These are phyloP conservation scores for Cydia amplana DNA, from an alignment of 1,140 invertebrate species.

Conservation along the genomic window DNA sequence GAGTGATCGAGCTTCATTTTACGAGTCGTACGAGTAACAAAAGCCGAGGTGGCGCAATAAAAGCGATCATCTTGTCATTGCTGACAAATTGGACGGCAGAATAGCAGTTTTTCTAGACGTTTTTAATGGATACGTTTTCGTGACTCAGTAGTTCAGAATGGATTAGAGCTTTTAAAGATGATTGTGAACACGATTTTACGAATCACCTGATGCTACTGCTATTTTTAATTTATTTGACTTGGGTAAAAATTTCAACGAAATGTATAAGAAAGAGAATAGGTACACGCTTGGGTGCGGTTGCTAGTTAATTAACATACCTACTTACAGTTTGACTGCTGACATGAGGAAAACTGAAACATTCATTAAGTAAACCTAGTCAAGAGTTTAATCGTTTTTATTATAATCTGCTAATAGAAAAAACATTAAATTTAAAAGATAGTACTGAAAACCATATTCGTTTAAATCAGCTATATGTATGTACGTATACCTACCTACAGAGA, in stretches of 20 bases:
- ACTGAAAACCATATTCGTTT: too few relatives aligned
- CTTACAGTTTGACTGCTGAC: too few relatives aligned
- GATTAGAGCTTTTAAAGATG: neutral
- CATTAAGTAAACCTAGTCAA: too few relatives aligned
- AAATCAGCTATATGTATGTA: too few relatives aligned
- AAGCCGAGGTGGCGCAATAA: slow-evolving; percentile 26
- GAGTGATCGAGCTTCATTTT: slow-evolving; percentile 55
- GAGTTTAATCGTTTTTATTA: too few relatives aligned
- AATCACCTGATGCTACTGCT: neutral
- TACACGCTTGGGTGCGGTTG: neutral
- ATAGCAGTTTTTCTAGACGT: slow-evolving; percentile 14
- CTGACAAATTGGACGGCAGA: slow-evolving; percentile 24
- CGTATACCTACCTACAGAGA: too few relatives aligned
- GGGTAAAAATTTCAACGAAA: neutral
- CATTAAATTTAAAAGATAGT: too few relatives aligned
- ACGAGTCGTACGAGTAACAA: slow-evolving; percentile 31
- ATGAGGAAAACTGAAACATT: too few relatives aligned
- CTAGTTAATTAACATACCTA: too few relatives aligned
- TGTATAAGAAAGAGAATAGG: neutral
- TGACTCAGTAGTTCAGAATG: slow-evolving; percentile 8
- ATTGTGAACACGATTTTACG: neutral
- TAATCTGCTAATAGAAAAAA: too few relatives aligned
- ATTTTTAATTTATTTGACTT: slow-evolving; percentile 3
- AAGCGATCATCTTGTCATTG: slow-evolving; percentile 31
- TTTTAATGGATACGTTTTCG: slow-evolving; percentile 23